Conservation (phyloP, 2,113 vertebrate species). For the Riparia riparia region DNA sequence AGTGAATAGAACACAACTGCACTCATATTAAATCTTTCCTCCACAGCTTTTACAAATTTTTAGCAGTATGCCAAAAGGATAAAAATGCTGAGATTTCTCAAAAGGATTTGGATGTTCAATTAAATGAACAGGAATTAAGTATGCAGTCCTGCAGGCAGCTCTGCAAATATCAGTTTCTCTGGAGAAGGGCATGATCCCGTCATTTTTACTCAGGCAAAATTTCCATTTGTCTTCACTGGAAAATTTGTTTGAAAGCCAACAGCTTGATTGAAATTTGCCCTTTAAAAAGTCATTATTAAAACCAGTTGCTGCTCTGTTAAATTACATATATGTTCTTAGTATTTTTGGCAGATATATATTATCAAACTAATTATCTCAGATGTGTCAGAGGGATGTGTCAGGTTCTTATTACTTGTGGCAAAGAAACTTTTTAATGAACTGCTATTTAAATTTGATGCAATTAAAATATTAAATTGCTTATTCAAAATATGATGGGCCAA, state of each 20-base stretch:
- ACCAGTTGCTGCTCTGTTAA: conserved; percentile 6
- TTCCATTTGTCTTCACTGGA: conserved; percentile 42
- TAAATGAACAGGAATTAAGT: conserved; percentile 39
- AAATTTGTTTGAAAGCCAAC: conserved; percentile 41
- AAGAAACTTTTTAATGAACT: conserved; percentile 8
- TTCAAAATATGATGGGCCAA: background rate
- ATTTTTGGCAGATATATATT: conserved; percentile 43
- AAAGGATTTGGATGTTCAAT: conserved; percentile 12
- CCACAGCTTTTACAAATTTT: background rate
- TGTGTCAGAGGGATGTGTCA: conserved; percentile 31
- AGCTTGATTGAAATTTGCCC: conserved; percentile 43
- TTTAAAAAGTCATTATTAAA: conserved; percentile 48
- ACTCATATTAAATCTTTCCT: background rate
- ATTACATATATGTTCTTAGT: conserved; percentile 40
- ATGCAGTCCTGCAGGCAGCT: conserved; percentile 35
- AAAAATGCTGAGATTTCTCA: conserved; percentile 4
- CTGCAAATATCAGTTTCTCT: conserved; percentile 47
- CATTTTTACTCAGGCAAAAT: conserved; percentile 35
- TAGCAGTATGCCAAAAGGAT: background rate
- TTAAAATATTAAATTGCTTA: conserved; percentile 31
- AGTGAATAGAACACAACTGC: background rate
- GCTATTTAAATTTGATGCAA: conserved; percentile 12
- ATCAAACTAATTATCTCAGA: conserved; percentile 52
- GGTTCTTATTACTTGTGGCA: background rate
- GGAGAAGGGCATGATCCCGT: background rate